A percentile compares a stretch with the other conserved stretches of the same genome.
Conservation (phyloP, 2,113 vertebrate genomes). For the Pygoscelis antarcticus region DNA sequence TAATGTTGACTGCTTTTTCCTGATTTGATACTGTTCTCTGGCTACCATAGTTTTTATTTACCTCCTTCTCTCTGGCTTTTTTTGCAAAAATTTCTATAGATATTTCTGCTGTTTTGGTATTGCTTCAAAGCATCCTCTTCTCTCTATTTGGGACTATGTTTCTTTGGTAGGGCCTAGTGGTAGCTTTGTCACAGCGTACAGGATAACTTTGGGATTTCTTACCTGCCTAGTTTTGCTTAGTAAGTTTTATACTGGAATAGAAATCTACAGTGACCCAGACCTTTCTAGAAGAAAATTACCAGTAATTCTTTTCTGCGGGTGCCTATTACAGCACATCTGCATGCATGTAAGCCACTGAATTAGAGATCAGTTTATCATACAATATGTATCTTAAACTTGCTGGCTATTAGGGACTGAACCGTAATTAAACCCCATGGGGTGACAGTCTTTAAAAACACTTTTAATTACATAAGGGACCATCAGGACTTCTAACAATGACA, state of each 20-base stretch:
- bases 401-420: background rate
- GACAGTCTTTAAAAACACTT: slow-evolving; percentile 43
- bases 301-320: background rate
- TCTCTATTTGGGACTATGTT: rapidly evolving
- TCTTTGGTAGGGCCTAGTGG: background rate
- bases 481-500: slow-evolving; percentile 56
- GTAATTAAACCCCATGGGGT: slow-evolving; percentile 48
- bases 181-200: background rate
- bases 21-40: background rate
- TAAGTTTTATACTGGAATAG: background rate
- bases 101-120: background rate
- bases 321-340: background rate
- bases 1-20: background rate
- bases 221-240: background rate
- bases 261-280: background rate
- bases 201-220: background rate
- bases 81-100: background rate
- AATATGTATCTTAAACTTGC: background rate
- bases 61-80: background rate
- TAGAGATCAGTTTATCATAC: background rate
- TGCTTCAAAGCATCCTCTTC: background rate
- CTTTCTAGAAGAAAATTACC: background rate
- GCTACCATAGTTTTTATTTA: background rate
- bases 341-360: background rate
- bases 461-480: slow-evolving; percentile 57